Conservation (phyloP, 2,113 vertebrate genomes). For the Genyomyrus donnyi region DNA sequence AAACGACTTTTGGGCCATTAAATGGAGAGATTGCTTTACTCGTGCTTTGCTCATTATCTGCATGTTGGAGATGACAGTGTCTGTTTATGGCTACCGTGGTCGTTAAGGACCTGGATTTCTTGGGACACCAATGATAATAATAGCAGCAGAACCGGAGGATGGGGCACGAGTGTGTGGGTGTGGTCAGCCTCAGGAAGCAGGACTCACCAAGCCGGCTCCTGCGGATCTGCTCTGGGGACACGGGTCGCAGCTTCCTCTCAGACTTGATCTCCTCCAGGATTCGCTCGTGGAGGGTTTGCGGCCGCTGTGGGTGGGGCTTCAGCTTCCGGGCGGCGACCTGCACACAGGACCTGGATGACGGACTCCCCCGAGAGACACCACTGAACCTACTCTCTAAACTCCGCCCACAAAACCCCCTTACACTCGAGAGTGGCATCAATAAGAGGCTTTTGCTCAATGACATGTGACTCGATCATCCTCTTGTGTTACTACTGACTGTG, state of each 20-base stretch:
- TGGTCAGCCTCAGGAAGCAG: neutral
- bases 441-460: neutral
- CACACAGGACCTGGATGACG: neutral
- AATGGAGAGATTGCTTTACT: neutral
- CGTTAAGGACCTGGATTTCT: neutral
- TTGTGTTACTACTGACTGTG: neutral
- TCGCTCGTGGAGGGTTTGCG: conserved; percentile 88
- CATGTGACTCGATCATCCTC: neutral
- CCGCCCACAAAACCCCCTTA: neutral
- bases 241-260: conserved; percentile 84
- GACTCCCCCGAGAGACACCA: neutral
- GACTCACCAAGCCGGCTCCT: conserved; percentile 76
- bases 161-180: neutral
- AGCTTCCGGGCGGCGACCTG: conserved; percentile 88
- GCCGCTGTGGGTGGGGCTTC: conserved; percentile 81
- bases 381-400: neutral
- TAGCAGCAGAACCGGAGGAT: neutral
- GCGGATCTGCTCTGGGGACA: conserved; percentile 82
- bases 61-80: neutral
- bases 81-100: neutral
- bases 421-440: neutral
- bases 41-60: neutral
- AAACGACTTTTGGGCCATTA: neutral
- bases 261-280: conserved; percentile 93
- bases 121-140: neutral